Base-by-base conservation (phyloP, 1,140 invertebrate species). In the Hylaeus volcanicus region DNA sequence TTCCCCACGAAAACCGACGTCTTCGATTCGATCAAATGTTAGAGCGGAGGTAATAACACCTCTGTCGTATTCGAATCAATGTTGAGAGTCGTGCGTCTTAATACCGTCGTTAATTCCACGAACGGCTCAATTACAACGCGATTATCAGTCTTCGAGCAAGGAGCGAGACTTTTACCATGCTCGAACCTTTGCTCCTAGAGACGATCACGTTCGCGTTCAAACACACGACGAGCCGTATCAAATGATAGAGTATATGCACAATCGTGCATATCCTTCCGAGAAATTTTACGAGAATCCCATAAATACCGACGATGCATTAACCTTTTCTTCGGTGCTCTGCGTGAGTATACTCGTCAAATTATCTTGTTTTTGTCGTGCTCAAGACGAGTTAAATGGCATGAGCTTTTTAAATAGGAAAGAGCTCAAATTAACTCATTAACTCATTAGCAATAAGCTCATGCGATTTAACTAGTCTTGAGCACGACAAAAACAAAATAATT, bases 281-380 rank as follows among this genome's bases (percentile, higher is more conserved):
- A 66, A 66, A 75, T 66, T 75, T 66, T 45, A 66, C 74, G 39
- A 39, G 61, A 66, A 45, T 75, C 74, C 41, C 66, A 43, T 37
- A 55, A 75, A 75, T 45, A 56, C 43, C 74, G 63, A 14, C 26
- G 56, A 2, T 14, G 14, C 43, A 39, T 48, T 26, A 26, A 26
- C 26, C 26, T 26, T 26, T 26, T 26, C 26, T 26, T 26, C 26
- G 26, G 26, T 26, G 26, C 26, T 26, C 26, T 26, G 26, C 26
- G 26, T 26, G 26, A 26, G 26, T 26, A 26, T 26, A 26, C 26
- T 26, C 26, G 26, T 26, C 26, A 26, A 26, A 26, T 26, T 26
- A 26, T 26, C 26, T 26, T 26, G 26, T 26, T 26, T 26, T 26
- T 26, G 26, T 26, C 26, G 26, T 26, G 26, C 26, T 26, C 26